These are phyloP conservation scores for Dioctria linearis DNA, from an alignment of 2,888 invertebrate species.

Conservation along the genomic window DNA sequence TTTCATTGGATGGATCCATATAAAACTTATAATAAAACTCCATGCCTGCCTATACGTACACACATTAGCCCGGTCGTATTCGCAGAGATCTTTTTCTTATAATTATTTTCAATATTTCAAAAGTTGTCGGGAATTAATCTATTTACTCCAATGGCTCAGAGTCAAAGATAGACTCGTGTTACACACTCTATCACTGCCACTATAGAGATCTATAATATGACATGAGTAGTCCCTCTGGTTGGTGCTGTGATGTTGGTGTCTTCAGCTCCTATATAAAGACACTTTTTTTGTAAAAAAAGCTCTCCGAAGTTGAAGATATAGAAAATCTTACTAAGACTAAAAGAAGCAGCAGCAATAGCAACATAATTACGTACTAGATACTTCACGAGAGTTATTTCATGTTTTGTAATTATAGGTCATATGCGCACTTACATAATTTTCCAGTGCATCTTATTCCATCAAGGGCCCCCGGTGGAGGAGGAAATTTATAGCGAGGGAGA, in stretches of 20 bases:
- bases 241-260: background rate
- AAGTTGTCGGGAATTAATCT: constrained; percentile 43
- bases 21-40: background rate
- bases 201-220: background rate
- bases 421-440: constrained; percentile 35
- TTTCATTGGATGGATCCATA: constrained; percentile 9
- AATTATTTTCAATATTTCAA: constrained; percentile 45
- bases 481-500: background rate
- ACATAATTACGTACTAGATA: constrained; percentile 26
- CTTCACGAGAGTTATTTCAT: constrained; percentile 35
- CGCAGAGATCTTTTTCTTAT: background rate
- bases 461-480: constrained; percentile 27
- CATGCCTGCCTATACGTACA: no score
- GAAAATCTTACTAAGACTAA: background rate
- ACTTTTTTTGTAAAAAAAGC: background rate
- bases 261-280: background rate
- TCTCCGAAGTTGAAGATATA: no score
- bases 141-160: background rate
- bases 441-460: constrained; percentile 33
- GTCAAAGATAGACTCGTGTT: constrained; percentile 9
- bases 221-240: background rate
- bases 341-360: constrained; percentile 11
- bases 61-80: no score
- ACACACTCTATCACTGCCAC: constrained; percentile 15
- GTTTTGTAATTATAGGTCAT: constrained; percentile 49